Conservation (phyloP, 2,113 vertebrate genomes). For the Campylorhamphus procurvoides region DNA sequence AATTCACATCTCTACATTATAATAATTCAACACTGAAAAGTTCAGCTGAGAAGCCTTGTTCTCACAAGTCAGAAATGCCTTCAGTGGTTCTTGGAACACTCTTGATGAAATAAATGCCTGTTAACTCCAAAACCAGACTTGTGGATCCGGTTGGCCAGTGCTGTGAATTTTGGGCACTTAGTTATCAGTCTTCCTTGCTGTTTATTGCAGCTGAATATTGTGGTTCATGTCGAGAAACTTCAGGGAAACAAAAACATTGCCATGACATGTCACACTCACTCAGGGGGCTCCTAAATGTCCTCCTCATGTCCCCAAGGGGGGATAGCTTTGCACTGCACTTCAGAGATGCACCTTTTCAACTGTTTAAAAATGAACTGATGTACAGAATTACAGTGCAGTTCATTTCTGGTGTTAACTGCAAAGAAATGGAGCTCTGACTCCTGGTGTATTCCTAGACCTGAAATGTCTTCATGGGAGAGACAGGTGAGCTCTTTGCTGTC, state of each 20-base stretch:
- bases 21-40: not conserved
- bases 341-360: fast-evolving
- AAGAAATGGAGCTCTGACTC: not conserved
- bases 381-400: not conserved
- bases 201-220: not conserved
- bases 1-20: not conserved
- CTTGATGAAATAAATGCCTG: not conserved
- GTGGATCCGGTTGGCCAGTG: not conserved
- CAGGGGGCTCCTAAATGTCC: not conserved
- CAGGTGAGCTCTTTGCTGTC: not conserved
- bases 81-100: not conserved
- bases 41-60: not conserved
- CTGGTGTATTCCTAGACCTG: fast-evolving
- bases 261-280: not conserved
- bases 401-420: not conserved
- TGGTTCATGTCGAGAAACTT: not conserved
- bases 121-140: not conserved
- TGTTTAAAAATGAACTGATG: not conserved
- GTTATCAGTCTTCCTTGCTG: not conserved
- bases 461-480: not conserved
- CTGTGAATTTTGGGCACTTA: not conserved
- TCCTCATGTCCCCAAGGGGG: too few species aligned
- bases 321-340: not conserved
- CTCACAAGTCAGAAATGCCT: not conserved
- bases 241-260: not conserved